phyloP scores from a whole-genome alignment of 2,113 vertebrate species.

The Fulica atra region DNA sequence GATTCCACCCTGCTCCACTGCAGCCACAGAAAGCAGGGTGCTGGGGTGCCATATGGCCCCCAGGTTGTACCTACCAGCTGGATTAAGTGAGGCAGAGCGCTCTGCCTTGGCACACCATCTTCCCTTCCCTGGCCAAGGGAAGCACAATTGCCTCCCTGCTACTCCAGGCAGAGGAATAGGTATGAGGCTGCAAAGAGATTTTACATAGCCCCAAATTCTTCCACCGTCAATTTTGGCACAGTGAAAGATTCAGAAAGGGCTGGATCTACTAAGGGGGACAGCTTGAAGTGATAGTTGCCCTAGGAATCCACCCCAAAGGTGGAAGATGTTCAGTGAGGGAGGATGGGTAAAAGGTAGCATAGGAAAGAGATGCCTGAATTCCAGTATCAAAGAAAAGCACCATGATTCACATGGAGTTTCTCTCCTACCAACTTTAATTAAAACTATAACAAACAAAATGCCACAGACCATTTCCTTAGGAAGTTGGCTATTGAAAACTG shows the following conservation, averaged over 20 bases:
- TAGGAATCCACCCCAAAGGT: not conserved
- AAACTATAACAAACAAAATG: not conserved
- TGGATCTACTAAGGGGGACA: not conserved
- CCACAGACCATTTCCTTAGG: not conserved
- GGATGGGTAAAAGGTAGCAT: not conserved
- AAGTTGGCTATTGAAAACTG: not conserved
- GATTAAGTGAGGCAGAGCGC: not conserved
- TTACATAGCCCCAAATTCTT: not conserved
- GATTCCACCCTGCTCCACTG: not conserved
- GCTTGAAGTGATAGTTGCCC: not conserved
- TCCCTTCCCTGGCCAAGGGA: not conserved
- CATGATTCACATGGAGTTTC: not conserved
- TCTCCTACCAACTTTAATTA: not conserved
- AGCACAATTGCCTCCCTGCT: not conserved
- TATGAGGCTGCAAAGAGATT: not conserved
- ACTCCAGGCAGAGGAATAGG: fast-evolving
- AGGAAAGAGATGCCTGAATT: not conserved
- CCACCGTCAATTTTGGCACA: not conserved
- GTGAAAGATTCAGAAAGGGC: not conserved
- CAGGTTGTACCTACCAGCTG: not conserved
- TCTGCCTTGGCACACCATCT: not conserved
- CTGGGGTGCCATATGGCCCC: not conserved
- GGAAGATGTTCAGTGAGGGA: not conserved
- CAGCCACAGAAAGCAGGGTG: not conserved
- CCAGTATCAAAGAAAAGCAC: not conserved